Evolutionary conservation across 2,113 vertebrate genomes (phyloP).

Genomic region (Sinocyclocheilus grahami): DNA sequence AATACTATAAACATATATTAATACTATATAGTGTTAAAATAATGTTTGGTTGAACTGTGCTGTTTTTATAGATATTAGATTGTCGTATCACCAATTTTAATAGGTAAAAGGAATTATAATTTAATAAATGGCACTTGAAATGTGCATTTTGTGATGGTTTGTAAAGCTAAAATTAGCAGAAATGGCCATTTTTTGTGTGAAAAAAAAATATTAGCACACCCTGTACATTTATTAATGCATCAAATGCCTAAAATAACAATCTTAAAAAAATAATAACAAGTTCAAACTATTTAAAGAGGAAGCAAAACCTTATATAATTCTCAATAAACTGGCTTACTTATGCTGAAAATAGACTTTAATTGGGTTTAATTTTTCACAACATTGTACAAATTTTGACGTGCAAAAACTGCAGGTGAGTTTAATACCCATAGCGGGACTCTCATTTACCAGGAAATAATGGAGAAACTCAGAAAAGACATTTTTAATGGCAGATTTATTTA

Average conservation of each 20-base stretch:
- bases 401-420: not conserved
- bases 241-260: not conserved
- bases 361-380: not conserved
- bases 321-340: not conserved
- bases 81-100: not conserved
- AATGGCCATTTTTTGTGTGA: not conserved
- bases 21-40: no score
- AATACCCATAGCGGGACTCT: not conserved
- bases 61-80: not conserved
- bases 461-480: not conserved
- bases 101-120: not conserved
- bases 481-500: constrained; percentile 7
- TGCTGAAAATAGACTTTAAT: not conserved
- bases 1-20: no score
- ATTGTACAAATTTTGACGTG: not conserved
- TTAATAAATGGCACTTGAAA: not conserved
- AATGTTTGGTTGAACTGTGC: not conserved
- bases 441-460: not conserved
- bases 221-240: not conserved
- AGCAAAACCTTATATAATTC: not conserved
- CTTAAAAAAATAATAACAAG: no score
- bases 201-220: not conserved
- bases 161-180: not conserved
- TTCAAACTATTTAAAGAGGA: not conserved
- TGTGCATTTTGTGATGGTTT: not conserved